A percentile compares a stretch with the other conserved stretches of the same genome.
These are phyloP conservation scores for Leucopternis melanops DNA, from an alignment of 2,113 vertebrate genomes.

Conservation along the genomic window DNA sequence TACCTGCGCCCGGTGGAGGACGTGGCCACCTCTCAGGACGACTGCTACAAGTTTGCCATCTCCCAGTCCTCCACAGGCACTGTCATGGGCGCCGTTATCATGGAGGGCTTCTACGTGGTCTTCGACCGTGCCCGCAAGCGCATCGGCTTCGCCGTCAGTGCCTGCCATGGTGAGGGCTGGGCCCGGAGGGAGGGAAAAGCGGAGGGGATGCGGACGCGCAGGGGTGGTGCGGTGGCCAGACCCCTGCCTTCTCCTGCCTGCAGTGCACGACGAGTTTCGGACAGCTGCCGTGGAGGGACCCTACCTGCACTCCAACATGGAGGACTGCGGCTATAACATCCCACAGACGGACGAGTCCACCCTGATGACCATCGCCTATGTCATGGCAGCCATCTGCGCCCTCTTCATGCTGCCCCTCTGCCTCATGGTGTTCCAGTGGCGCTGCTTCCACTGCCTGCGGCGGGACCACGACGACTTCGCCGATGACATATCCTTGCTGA, in stretches of 20 bases:
- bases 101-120: constrained; percentile 98
- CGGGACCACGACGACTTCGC: constrained; percentile 86
- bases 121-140: constrained; percentile 90
- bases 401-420: constrained; percentile 98
- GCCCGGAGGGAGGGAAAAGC: fast-evolving
- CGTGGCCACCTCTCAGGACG: constrained; percentile 90
- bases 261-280: constrained; percentile 93
- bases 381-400: constrained; percentile 97
- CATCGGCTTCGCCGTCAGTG: constrained; percentile 94
- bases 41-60: constrained; percentile 93
- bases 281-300: constrained; percentile 88
- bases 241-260: fast-evolving
- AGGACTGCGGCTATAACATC: constrained; percentile 98
- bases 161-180: constrained; percentile 86
- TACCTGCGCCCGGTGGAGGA: constrained; percentile 96
- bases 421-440: constrained; percentile 99
- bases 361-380: constrained; percentile 97
- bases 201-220: fast-evolving
- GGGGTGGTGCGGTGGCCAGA: fast-evolving
- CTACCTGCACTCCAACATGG: constrained; percentile 83
- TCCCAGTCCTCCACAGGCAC: constrained; percentile 92
- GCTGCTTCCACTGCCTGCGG: constrained; percentile 88
- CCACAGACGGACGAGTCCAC: constrained; percentile 98
- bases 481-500: constrained; percentile 94
- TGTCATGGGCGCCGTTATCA: constrained; percentile 96